A percentile compares a stretch with the other conserved stretches of the same genome.
Evolutionary conservation across 2,113 vertebrate genomes (phyloP).

Genomic region (Perca schrenkii): DNA sequence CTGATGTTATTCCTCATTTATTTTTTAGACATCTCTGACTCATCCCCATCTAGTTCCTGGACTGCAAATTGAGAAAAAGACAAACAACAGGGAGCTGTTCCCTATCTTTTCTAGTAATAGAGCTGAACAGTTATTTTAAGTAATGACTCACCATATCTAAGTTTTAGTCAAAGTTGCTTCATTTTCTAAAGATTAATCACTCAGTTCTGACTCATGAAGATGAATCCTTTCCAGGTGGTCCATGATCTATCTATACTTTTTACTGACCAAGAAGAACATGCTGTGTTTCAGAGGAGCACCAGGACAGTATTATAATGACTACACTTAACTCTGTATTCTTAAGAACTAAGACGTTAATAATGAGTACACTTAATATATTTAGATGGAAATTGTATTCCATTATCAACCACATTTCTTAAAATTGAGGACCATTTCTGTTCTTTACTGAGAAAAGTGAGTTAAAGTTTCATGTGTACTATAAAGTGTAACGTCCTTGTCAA

Average conservation of each 20-base stretch:
- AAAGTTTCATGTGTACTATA: not conserved
- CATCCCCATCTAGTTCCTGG: not conserved
- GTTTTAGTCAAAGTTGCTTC: slow-evolving; percentile 3
- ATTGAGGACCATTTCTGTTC: not conserved
- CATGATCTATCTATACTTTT: not conserved
- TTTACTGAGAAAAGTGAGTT: not conserved
- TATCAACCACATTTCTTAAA: not conserved
- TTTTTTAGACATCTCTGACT: slow-evolving; percentile 1
- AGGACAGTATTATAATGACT: not conserved
- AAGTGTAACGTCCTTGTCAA: not conserved
- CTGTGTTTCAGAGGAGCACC: not conserved
- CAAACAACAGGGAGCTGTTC: not conserved
- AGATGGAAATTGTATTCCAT: not conserved
- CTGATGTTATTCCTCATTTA: not conserved
- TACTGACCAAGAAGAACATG: not conserved
- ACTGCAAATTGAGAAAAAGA: not conserved
- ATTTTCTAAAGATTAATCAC: slow-evolving; percentile 7
- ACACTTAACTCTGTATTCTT: not conserved
- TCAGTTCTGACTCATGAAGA: slow-evolving; percentile 29
- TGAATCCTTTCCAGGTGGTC: slow-evolving; percentile 16
- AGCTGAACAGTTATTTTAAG: slow-evolving; percentile 16
- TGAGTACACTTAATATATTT: not conserved
- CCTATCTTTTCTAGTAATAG: not conserved
- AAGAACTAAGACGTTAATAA: not conserved
- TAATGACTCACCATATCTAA: slow-evolving; percentile 18